A percentile compares a stretch with the other conserved stretches of the same genome.
phyloP scores from a whole-genome alignment of 1,140 invertebrate species.

The Anoplophora glabripennis region DNA sequence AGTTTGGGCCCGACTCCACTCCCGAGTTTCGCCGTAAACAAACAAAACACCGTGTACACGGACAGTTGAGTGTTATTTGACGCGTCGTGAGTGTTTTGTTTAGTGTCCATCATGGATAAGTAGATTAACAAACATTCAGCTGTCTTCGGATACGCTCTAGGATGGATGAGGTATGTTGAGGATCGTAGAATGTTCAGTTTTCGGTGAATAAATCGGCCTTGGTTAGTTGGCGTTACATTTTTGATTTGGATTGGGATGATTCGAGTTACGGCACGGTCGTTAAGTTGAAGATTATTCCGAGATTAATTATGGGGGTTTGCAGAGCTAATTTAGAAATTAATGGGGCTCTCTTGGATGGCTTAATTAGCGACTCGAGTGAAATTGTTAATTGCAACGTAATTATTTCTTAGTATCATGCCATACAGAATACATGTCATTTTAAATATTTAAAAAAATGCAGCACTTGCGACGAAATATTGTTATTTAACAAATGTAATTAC shows the following conservation, averaged over 20 bases:
- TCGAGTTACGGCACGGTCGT: too few species aligned
- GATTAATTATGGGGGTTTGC: neutral
- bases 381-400: too few species aligned
- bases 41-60: neutral
- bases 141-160: neutral
- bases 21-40: neutral
- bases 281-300: neutral
- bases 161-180: conserved; percentile 12
- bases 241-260: too few species aligned
- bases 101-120: conserved; percentile 10
- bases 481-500: too few species aligned
- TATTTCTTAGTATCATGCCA: too few species aligned
- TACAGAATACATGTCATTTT: too few species aligned
- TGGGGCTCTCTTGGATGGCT: neutral
- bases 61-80: neutral
- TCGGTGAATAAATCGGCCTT: too few species aligned
- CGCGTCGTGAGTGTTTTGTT: conserved; percentile 5
- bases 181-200: too few species aligned
- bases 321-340: neutral
- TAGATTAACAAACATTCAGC: neutral
- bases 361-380: neutral
- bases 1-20: neutral
- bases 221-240: too few species aligned
- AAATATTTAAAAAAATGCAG: too few species aligned
- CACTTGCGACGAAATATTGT: too few species aligned